Base-by-base conservation (phyloP, 2,888 invertebrate genomes). In the Papilio demoleus region DNA sequence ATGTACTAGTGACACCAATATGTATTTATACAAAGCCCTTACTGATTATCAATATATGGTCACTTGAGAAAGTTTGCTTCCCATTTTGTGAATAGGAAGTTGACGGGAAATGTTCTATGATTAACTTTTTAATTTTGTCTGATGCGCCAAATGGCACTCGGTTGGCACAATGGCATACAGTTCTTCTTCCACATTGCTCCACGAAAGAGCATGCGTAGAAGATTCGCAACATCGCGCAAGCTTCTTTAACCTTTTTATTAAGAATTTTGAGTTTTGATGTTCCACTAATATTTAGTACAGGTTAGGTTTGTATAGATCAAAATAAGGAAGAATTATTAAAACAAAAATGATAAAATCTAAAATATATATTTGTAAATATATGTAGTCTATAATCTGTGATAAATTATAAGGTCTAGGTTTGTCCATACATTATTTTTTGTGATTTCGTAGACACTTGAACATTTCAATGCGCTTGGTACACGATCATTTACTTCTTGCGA, bases 281-380 rank as follows among this genome's bases (percentile, higher is more conserved):
- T n/a, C n/a, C n/a, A n/a, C n/a, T n/a, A n/a, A n/a, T n/a, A n/a
- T n/a, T n/a, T n/a, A n/a, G n/a, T n/a, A n/a, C n/a, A n/a, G n/a
- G n/a, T n/a, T n/a, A n/a, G n/a, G 17, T 19, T 12, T 0, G 38
- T 59, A 22, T 59, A 22, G 38, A 45, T 64, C 12, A 53, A 50
- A 36, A 14, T 42, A 61, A 60, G 66, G 62, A 34, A 8, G 22
- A 12, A 65, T 42, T 12, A 79, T 71, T 79, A 73, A 81, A 80
- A 81, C 79, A 77, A 78, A 62, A 72, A 68, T 72, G 65, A 70
- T 77, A 78, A 80, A 81, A 78, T 82, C 82, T 82, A 82, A 81
- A 78, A 74, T 81, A 79, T 83, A 81, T 82, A 82, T 82, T 82
- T 83, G 81, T 83, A 80, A 81, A 81, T 81, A 81, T 80, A 79